A percentile compares a stretch with the other conserved stretches of the same genome.
phyloP scores from a whole-genome alignment of 2,888 invertebrate genomes.

The Philonicus albiceps region DNA sequence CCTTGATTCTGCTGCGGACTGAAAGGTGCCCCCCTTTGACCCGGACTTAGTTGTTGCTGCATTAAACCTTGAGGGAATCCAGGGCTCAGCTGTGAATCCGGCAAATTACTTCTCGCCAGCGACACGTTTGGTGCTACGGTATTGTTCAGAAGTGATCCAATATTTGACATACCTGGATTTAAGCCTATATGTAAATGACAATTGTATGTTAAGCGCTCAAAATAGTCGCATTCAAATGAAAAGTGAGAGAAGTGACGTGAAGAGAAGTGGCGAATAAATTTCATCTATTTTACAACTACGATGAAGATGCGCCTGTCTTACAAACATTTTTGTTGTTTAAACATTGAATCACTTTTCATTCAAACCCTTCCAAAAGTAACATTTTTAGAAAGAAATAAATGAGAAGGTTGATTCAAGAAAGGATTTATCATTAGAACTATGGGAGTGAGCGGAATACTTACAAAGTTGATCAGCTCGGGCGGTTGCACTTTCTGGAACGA shows the following conservation, averaged over 20 bases:
- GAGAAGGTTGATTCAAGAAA: conserved; percentile 15
- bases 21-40: conserved; percentile 62
- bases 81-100: conserved; percentile 72
- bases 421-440: neutral
- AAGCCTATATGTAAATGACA: conserved; percentile 50
- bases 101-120: conserved; percentile 74
- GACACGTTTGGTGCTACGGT: conserved; percentile 87
- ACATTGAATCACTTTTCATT: conserved; percentile 41
- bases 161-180: conserved; percentile 67
- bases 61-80: conserved; percentile 66
- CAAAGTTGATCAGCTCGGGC: conserved; percentile 63
- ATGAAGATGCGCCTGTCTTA: conserved; percentile 12
- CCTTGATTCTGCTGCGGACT: conserved; percentile 62
- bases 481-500: conserved; percentile 81
- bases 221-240: conserved; percentile 43
- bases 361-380: conserved; percentile 38
- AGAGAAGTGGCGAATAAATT: neutral
- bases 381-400: conserved; percentile 31
- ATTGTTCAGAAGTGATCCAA: conserved; percentile 84
- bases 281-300: neutral
- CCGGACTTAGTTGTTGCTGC: conserved; percentile 63
- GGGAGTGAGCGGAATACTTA: conserved; percentile 49
- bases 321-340: neutral
- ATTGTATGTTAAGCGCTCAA: conserved; percentile 45
- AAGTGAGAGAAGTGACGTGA: conserved; percentile 37